Evolutionary conservation across 2,113 vertebrate species (phyloP).

Genomic region (Hippocampus barbouri): DNA sequence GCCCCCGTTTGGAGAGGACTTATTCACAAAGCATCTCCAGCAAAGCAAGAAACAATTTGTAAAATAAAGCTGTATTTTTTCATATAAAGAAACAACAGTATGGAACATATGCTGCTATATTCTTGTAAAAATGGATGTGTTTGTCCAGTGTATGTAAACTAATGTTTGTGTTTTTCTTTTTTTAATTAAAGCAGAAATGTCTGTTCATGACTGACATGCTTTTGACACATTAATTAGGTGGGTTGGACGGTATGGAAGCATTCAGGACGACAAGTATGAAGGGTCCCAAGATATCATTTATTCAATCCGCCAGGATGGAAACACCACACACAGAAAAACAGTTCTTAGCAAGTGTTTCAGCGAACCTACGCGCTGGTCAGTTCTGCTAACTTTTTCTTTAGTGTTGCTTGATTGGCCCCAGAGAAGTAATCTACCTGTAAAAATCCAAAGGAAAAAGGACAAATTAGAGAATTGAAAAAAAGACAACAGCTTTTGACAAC

Average conservation of each 20-base stretch:
- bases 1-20: constrained; percentile 38
- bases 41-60: constrained; percentile 70
- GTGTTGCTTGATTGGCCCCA: constrained; percentile 3
- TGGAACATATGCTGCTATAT: constrained; percentile 81
- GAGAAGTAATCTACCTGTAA: constrained; percentile 57
- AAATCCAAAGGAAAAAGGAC: not conserved
- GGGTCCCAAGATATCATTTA: constrained; percentile 35
- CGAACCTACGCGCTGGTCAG: not conserved
- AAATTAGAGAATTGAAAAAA: not conserved
- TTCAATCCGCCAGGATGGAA: constrained; percentile 36
- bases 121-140: constrained; percentile 77
- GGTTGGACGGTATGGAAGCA: not conserved
- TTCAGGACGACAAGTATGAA: not conserved
- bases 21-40: constrained; percentile 46
- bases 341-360: constrained; percentile 1
- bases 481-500: not conserved
- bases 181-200: constrained; percentile 76
- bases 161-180: constrained; percentile 43
- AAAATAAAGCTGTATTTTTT: constrained; percentile 85
- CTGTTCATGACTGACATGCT: constrained; percentile 17
- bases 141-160: constrained; percentile 77
- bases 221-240: not conserved
- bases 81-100: constrained; percentile 78
- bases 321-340: constrained; percentile 17
- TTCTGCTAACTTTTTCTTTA: not conserved